These are phyloP conservation scores for Agrilus planipennis DNA, from an alignment of 1,140 invertebrate genomes.

Conservation along the genomic window DNA sequence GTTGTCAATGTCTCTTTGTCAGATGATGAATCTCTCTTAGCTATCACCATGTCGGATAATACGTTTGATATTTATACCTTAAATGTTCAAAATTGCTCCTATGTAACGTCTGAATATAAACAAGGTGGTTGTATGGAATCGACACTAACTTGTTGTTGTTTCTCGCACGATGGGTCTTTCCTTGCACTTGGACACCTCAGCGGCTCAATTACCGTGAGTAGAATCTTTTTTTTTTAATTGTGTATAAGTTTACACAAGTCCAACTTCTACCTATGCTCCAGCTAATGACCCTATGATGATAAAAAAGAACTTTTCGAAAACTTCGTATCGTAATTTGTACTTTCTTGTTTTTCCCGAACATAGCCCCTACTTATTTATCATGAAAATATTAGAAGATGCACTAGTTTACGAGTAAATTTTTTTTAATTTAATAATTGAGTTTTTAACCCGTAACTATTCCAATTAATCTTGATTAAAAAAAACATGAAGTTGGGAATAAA, in stretches of 20 bases:
- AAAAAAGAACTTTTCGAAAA: background rate
- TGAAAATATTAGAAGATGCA: too few relatives aligned
- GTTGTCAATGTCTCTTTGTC: constrained; percentile 7
- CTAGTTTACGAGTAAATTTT: too few relatives aligned
- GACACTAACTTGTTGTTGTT: constrained; percentile 5
- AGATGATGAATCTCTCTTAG: constrained; percentile 3
- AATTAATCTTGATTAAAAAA: too few relatives aligned
- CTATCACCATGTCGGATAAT: constrained; percentile 7
- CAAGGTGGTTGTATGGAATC: background rate
- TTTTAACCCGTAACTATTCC: too few relatives aligned
- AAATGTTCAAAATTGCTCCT: background rate
- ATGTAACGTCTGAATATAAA: background rate
- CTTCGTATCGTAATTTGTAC: background rate
- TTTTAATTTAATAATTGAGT: too few relatives aligned
- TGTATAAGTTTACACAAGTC: background rate
- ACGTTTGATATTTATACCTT: constrained; percentile 4
- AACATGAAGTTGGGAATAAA: too few relatives aligned
- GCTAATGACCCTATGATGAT: too few relatives aligned
- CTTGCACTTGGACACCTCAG: constrained; percentile 5
- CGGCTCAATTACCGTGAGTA: constrained; percentile 9
- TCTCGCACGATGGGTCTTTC: constrained; percentile 5
- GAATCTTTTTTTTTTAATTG: background rate
- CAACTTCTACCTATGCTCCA: background rate
- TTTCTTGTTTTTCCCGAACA: background rate
- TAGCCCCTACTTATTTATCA: too few relatives aligned